Base-by-base conservation (phyloP, 2,113 vertebrate species). In the Seriola quinqueradiata region DNA sequence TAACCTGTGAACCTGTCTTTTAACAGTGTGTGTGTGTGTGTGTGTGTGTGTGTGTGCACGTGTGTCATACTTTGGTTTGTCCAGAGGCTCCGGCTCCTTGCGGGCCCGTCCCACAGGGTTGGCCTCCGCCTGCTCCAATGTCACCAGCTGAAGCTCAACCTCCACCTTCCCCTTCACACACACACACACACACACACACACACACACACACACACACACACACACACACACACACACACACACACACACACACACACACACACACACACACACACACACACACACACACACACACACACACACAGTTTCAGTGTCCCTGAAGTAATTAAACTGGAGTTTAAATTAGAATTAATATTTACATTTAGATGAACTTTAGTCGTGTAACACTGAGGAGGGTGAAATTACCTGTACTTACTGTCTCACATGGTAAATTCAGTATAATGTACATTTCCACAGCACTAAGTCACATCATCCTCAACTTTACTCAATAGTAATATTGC, bases 81-180 rank as follows among this genome's bases (percentile, higher is more conserved):
- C 97, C 88, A 98, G 90, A 2, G 97, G 96, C 75, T 99, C 98
- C 0, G 97, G 98, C 60, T 97, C 97, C 76, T 98, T 98, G 46
- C 96, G 95, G 8, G 92, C 97, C 54, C 95, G 93, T 3, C 98
- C 98, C 83, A 96, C 97, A 3, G 98, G 97, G 75, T 75, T 95
- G 66, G 95, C 96, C 86, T 99, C 97, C 0, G 97, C 97, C 68
- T 97, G 96, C 55, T 99, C 97, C 67, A 95, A 12, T 0, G 96
- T 94, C 87, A 99, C 90, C 82, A 99, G 90, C 11, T 99, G 97
- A 81, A 99, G 95, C 86, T 99, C 97, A 0, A 95, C 97, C 89
- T 99, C 98, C 87, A 99, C 96, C 91, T 99, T 99, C 2, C 98
- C 98, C 98, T 99, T 74, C 13, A 85, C 48, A 83, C 12, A 78